Evolutionary conservation across 2,797 vertebrate species (phyloP).

Genomic region (Clarias fuscus): DNA sequence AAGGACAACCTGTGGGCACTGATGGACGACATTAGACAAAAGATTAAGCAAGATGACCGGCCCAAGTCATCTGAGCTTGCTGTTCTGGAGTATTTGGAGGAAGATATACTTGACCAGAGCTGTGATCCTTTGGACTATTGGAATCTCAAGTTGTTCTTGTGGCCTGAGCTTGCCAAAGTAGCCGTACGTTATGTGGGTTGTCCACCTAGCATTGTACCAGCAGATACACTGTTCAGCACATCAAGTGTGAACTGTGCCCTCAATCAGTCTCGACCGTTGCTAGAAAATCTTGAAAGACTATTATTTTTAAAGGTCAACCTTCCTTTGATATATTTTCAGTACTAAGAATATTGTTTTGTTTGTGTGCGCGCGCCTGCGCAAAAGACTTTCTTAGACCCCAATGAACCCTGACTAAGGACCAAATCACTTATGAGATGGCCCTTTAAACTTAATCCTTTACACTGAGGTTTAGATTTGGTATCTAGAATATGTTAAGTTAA

Average conservation of each 20-base stretch:
- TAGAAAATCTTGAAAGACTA: conserved; percentile 95
- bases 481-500: conserved; percentile 49
- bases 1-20: conserved; percentile 92
- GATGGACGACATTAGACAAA: conserved; percentile 87
- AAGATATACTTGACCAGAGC: conserved; percentile 97
- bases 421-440: conserved; percentile 48
- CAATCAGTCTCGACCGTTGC: conserved; percentile 85
- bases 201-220: conserved; percentile 91
- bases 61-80: conserved; percentile 85
- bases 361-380: conserved; percentile 30
- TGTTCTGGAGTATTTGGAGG: conserved; percentile 94
- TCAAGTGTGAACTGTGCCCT: conserved; percentile 84
- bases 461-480: conserved; percentile 54
- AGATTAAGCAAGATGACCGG: conserved; percentile 82
- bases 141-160: conserved; percentile 92
- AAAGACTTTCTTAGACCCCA: conserved; percentile 58
- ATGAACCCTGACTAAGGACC: conserved; percentile 71
- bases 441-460: conserved; percentile 49
- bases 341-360: conserved; percentile 75
- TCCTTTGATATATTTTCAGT: conserved; percentile 97
- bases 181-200: conserved; percentile 94
- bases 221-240: conserved; percentile 93
- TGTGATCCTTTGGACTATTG: conserved; percentile 98
- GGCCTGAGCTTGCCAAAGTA: conserved; percentile 91
- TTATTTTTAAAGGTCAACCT: conserved; percentile 98